These are phyloP conservation scores for Oreochromis aureus DNA, from an alignment of 2,113 vertebrate species.

Conservation along the genomic window DNA sequence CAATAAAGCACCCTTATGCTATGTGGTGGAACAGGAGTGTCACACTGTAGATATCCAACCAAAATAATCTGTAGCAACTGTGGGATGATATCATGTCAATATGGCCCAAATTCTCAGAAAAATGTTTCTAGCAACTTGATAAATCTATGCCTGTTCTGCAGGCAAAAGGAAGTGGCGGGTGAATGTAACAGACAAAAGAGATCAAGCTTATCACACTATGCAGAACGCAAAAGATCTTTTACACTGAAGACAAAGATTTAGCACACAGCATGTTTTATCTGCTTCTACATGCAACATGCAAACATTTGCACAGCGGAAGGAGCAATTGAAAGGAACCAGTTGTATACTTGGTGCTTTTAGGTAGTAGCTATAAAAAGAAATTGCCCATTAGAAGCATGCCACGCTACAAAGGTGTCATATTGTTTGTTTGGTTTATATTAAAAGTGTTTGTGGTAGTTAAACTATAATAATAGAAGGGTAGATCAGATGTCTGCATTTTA, in stretches of 20 bases:
- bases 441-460: fast-evolving
- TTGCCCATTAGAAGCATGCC: not conserved
- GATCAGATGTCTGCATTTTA: not conserved
- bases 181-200: not conserved
- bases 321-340: not conserved
- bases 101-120: not conserved
- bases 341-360: not conserved
- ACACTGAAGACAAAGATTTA: not conserved
- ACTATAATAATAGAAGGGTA: not conserved
- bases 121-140: not conserved
- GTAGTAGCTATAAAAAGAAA: not conserved
- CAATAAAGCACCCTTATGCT: fast-evolving
- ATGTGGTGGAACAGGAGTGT: not conserved
- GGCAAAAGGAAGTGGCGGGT: not conserved
- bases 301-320: not conserved
- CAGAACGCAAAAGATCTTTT: fast-evolving
- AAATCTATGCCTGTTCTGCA: not conserved
- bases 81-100: not conserved
- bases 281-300: not conserved
- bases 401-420: not conserved
- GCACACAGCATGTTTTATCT: not conserved
- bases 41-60: not conserved
- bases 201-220: not conserved
- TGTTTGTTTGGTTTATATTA: not conserved
- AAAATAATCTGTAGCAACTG: not conserved